Conservation (phyloP, 2,113 vertebrate species). For the Recurvirostra avosetta region DNA sequence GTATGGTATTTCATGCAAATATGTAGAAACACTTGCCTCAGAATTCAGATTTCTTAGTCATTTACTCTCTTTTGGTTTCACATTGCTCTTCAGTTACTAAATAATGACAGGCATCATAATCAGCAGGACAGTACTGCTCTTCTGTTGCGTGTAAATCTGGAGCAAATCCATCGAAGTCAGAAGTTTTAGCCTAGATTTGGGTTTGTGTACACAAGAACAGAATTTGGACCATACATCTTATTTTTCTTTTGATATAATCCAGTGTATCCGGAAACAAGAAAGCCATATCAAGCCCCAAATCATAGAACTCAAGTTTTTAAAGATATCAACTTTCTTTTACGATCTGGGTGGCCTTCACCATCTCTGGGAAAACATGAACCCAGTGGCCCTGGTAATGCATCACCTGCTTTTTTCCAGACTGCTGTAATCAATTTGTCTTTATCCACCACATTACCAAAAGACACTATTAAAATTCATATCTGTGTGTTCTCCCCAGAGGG, state of each 20-base stretch:
- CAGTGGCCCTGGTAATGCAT: constrained; percentile 44
- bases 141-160: neutral
- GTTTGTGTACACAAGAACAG: neutral
- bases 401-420: constrained; percentile 55
- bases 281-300: constrained; percentile 35
- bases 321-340: constrained; percentile 45
- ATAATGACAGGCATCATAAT: neutral
- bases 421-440: constrained; percentile 65
- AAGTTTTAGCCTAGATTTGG: constrained; percentile 20
- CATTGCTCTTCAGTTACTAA: neutral
- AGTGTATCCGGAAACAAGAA: constrained; percentile 24
- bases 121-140: neutral
- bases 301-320: constrained; percentile 30
- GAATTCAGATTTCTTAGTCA: neutral
- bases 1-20: neutral
- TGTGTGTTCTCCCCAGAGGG: constrained; percentile 54
- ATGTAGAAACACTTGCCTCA: neutral
- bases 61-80: neutral
- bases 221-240: constrained; percentile 2
- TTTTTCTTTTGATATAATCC: constrained; percentile 41
- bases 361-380: constrained; percentile 54
- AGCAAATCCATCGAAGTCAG: neutral
- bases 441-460: constrained; percentile 57
- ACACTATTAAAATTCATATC: constrained; percentile 60
- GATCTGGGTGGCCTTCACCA: constrained; percentile 50